Percentiles rank a stretch among this genome's conserved stretches.
phyloP scores from a whole-genome alignment of 2,888 invertebrate species.

The Brenthis ino region DNA sequence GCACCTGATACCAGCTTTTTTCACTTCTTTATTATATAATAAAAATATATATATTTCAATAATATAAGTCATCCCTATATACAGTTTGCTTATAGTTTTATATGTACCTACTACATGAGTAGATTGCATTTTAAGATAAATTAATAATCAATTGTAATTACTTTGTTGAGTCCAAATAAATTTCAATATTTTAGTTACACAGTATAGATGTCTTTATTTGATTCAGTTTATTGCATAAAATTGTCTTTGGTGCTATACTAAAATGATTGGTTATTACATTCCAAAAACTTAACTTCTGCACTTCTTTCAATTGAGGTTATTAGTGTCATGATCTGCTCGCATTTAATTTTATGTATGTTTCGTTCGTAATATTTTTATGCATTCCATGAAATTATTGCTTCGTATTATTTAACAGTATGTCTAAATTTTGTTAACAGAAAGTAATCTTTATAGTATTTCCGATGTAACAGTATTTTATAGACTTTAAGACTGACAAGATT shows the following conservation, averaged over 20 bases:
- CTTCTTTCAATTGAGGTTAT: constrained; percentile 30
- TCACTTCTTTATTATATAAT: not conserved
- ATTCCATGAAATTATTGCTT: constrained; percentile 62
- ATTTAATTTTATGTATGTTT: constrained; percentile 45
- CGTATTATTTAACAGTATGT: constrained; percentile 62
- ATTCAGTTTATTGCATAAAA: constrained; percentile 18
- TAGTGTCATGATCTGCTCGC: constrained; percentile 46
- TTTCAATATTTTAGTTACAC: constrained; percentile 1
- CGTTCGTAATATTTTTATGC: constrained; percentile 45
- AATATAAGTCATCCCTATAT: not conserved
- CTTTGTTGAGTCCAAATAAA: constrained; percentile 14
- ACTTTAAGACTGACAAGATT: constrained; percentile 77
- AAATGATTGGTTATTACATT: constrained; percentile 34
- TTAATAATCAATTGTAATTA: constrained; percentile 26
- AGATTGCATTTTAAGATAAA: constrained; percentile 5
- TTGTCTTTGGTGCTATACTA: constrained; percentile 24
- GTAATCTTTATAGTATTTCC: constrained; percentile 46
- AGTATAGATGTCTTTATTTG: constrained; percentile 8
- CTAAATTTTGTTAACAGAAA: constrained; percentile 41
- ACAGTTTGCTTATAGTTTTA: constrained; percentile 3
- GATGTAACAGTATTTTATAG: constrained; percentile 76
- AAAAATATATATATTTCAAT: not conserved
- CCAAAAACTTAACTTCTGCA: constrained; percentile 21
- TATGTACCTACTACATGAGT: not conserved
- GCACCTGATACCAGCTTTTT: not conserved